These are phyloP conservation scores for Centruroides sculpturatus DNA, from an alignment of 1,140 invertebrate species.

Conservation along the genomic window DNA sequence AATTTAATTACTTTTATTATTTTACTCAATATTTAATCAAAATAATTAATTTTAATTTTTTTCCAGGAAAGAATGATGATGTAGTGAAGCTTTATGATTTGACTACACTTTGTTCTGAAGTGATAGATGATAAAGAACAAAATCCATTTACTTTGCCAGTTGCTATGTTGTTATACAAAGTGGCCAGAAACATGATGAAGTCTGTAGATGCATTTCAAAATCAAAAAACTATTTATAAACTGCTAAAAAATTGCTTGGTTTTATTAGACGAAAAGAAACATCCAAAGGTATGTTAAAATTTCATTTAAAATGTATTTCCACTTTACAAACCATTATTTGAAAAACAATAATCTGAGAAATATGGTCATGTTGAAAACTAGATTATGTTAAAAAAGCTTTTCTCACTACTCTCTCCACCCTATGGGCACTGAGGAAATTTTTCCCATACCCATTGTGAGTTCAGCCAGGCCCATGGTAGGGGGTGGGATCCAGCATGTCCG, in stretches of 20 bases:
- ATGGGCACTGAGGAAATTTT: too few species aligned
- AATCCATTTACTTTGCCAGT: conserved; percentile 88
- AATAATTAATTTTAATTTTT: conserved; percentile 64
- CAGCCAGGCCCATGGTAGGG: too few species aligned
- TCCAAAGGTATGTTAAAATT: conserved; percentile 39
- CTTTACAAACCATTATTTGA: too few species aligned
- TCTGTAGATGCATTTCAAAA: conserved; percentile 39
- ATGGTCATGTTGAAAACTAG: too few species aligned
- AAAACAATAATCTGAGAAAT: too few species aligned
- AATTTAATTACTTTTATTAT: too few species aligned
- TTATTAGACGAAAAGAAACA: conserved; percentile 60
- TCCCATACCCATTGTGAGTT: too few species aligned
- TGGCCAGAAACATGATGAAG: conserved; percentile 67
- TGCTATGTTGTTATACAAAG: conserved; percentile 71
- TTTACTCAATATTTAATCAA: too few species aligned
- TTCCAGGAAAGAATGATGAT: conserved; percentile 80
- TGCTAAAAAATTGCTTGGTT: conserved; percentile 60
- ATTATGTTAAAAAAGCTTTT: too few species aligned
- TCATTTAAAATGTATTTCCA: too few species aligned
- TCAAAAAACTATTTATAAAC: conserved; percentile 48
- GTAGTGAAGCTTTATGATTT: conserved; percentile 87
- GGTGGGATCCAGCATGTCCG: too few species aligned
- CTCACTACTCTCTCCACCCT: too few species aligned
- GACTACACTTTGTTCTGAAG: conserved; percentile 56
- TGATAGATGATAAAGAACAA: conserved; percentile 41